A percentile compares a stretch with the other conserved stretches of the same genome.
Conservation (phyloP, 2,888 invertebrate species). For the Orthosia gothica region DNA sequence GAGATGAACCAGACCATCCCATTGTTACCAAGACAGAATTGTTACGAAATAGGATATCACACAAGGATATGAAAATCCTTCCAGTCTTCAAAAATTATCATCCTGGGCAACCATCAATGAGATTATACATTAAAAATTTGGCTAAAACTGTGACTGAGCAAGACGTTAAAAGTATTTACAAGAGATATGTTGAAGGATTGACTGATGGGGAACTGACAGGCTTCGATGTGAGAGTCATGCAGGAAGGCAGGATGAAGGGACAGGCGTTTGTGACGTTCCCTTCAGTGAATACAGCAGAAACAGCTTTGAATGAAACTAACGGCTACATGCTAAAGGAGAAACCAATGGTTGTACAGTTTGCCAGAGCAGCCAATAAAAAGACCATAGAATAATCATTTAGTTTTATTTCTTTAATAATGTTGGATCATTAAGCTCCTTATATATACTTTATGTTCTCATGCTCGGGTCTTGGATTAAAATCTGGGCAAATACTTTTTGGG, state of each 20-base stretch:
- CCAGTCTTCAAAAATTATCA: constrained; percentile 97
- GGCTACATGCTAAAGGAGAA: constrained; percentile 96
- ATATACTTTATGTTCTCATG: too few species aligned
- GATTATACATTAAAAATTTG: constrained; percentile 98
- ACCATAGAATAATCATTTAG: constrained; percentile 72
- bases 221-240: constrained; percentile 96
- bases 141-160: constrained; percentile 95
- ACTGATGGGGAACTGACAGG: constrained; percentile 86
- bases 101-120: constrained; percentile 95
- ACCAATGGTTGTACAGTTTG: constrained; percentile 98
- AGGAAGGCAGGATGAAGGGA: constrained; percentile 98
- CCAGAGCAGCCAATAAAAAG: constrained; percentile 88
- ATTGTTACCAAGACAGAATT: constrained; percentile 93
- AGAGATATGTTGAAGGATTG: constrained; percentile 91
- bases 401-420: constrained; percentile 4
- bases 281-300: constrained; percentile 93
- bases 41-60: constrained; percentile 93
- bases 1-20: constrained; percentile 77
- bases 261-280: constrained; percentile 98
- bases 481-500: too few species aligned
- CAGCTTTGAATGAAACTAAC: constrained; percentile 96
- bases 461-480: too few species aligned
- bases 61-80: constrained; percentile 93
- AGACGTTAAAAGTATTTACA: constrained; percentile 95
- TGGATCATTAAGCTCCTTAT: neutral